Evolutionary conservation across 1,140 invertebrate species (phyloP).

Genomic region (Diorhabda sublineata): DNA sequence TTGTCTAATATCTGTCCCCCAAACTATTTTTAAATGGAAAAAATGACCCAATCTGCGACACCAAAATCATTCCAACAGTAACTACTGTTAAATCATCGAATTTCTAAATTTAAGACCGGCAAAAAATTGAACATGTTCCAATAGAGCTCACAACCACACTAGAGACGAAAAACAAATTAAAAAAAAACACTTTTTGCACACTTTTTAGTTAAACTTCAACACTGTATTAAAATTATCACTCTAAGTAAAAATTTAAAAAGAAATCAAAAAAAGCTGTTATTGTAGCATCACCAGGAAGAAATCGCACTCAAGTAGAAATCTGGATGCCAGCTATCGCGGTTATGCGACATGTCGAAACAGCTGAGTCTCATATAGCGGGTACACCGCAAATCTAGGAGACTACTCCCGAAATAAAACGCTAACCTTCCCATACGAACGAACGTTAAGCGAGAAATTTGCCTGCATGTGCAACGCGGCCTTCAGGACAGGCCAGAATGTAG

Average conservation of each 20-base stretch:
- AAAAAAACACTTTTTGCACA: not conserved
- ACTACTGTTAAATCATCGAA: not conserved
- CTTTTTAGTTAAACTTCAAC: not conserved
- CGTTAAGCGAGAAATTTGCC: not conserved
- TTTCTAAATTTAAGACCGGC: not conserved
- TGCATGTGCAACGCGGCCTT: conserved; percentile 3
- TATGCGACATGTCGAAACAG: conserved; percentile 29
- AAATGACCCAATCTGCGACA: not conserved
- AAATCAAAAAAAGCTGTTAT: not conserved
- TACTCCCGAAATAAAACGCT: conserved; percentile 14
- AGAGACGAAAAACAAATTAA: not conserved
- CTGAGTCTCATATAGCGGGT: conserved; percentile 20
- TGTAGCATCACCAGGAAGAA: not conserved
- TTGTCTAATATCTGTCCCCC: not conserved
- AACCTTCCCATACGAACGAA: not conserved
- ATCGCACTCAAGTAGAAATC: conserved; percentile 11
- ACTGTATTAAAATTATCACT: not conserved
- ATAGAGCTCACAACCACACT: not conserved
- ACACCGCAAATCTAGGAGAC: conserved; percentile 8
- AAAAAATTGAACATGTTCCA: not conserved
- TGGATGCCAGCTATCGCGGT: conserved; percentile 17
- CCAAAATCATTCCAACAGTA: not conserved
- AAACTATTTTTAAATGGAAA: not conserved
- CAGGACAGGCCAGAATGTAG: conserved; percentile 4
- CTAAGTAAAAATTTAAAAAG: not conserved